A percentile compares a stretch with the other conserved stretches of the same genome.
Conservation (phyloP, 1,140 invertebrate genomes). For the Atta colombica region DNA sequence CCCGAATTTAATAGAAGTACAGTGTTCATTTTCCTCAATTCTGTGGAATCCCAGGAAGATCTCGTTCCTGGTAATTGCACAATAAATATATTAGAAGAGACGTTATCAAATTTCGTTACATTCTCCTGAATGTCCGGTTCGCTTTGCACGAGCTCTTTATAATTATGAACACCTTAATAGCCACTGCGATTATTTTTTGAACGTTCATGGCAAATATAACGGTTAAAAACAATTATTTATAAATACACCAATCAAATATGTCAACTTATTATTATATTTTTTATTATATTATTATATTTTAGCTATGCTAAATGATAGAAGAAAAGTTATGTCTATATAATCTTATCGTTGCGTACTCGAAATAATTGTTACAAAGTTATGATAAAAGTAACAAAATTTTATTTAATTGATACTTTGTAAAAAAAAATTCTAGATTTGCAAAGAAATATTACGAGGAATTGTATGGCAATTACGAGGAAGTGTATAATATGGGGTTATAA, state of each 20-base stretch:
- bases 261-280: not conserved
- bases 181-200: not conserved
- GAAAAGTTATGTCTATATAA: not conserved
- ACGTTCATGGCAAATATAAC: not conserved
- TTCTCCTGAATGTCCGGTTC: not conserved
- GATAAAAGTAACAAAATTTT: not conserved
- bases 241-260: not conserved
- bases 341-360: not conserved
- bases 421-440: not conserved
- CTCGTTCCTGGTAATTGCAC: slow-evolving; percentile 10
- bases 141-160: not conserved
- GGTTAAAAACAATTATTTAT: not conserved
- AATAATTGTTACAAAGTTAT: not conserved
- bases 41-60: slow-evolving; percentile 7
- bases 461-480: not conserved
- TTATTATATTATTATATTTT: not conserved
- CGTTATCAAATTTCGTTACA: slow-evolving; percentile 48
- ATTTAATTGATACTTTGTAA: not conserved
- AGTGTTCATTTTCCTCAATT: slow-evolving; percentile 20
- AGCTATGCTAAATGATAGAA: too few species aligned
- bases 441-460: not conserved
- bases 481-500: not conserved
- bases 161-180: not conserved
- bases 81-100: slow-evolving; percentile 44
- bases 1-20: slow-evolving; percentile 12